These are phyloP conservation scores for Pristionchus entomophagus DNA, from an alignment of 2,888 invertebrate species.

Conservation along the genomic window DNA sequence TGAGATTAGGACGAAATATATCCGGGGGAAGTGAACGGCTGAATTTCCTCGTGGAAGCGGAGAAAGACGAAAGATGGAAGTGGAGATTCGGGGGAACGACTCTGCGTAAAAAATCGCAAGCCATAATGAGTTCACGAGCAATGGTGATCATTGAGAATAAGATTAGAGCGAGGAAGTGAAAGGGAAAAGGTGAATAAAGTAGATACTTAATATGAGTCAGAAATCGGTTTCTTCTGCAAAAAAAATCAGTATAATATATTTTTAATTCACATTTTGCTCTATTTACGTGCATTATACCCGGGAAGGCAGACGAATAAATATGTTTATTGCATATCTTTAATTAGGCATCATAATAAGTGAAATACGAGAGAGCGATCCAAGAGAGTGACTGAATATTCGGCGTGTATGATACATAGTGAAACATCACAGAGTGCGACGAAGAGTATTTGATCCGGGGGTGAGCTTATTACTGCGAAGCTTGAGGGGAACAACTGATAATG, in stretches of 20 bases:
- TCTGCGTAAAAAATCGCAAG: background rate
- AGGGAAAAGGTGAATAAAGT: background rate
- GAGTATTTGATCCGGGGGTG: conserved; percentile 23
- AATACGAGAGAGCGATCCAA: conserved; percentile 12
- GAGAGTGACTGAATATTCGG: conserved; percentile 16
- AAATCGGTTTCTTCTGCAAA: no score
- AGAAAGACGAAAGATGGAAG: background rate
- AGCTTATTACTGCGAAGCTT: conserved; percentile 33
- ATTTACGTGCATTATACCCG: no score
- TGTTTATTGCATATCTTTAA: conserved; percentile 41
- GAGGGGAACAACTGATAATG: conserved; percentile 13
- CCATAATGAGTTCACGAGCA: background rate
- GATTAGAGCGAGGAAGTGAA: background rate
- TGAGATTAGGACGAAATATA: background rate
- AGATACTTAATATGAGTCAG: background rate
- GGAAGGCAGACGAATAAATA: background rate
- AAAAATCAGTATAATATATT: background rate
- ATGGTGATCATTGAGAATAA: background rate
- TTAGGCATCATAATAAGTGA: conserved; percentile 1
- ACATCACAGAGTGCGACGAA: conserved; percentile 30
- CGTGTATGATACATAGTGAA: conserved; percentile 36
- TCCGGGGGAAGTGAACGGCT: conserved; percentile 50
- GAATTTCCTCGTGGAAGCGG: conserved; percentile 40
- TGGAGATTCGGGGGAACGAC: background rate
- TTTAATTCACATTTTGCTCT: background rate